These are phyloP conservation scores for Taeniopygia guttata DNA, from an alignment of 2,797 vertebrate species.

Conservation along the genomic window DNA sequence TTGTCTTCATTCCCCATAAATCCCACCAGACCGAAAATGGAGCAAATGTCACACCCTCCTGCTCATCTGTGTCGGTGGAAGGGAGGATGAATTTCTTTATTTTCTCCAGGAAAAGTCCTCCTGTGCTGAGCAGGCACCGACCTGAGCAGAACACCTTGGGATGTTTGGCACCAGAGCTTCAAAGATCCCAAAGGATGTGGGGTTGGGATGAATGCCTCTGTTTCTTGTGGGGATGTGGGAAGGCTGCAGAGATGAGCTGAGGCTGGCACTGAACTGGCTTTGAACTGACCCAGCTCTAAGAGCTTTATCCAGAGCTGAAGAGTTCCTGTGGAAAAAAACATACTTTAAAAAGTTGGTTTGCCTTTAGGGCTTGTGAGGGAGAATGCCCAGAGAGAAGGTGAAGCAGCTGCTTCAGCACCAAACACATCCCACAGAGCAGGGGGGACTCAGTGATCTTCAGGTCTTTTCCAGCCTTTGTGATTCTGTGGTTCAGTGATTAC, in stretches of 20 bases:
- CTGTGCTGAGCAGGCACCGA: slow-evolving; percentile 7
- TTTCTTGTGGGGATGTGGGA: background rate
- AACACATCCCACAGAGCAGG: background rate
- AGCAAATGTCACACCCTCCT: background rate
- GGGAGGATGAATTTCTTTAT: background rate
- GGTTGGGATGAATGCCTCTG: background rate
- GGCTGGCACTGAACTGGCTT: background rate
- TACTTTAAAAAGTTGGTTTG: background rate
- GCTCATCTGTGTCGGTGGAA: background rate
- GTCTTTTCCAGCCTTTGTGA: background rate
- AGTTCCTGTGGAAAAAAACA: background rate
- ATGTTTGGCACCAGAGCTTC: background rate
- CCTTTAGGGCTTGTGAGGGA: background rate
- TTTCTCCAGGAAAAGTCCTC: slow-evolving; percentile 12
- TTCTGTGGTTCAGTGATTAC: background rate
- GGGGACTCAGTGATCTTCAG: background rate
- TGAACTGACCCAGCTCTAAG: background rate
- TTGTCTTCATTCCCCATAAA: background rate
- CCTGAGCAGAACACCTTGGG: background rate
- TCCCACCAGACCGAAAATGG: background rate
- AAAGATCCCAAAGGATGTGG: background rate
- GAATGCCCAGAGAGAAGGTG: background rate
- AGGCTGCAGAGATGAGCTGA: background rate
- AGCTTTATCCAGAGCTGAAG: background rate
- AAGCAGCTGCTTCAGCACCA: background rate